Evolutionary conservation across 2,113 vertebrate species (phyloP), one percentile per base, ranked within the genome.

Genomic region (Amia ocellicauda): DNA sequence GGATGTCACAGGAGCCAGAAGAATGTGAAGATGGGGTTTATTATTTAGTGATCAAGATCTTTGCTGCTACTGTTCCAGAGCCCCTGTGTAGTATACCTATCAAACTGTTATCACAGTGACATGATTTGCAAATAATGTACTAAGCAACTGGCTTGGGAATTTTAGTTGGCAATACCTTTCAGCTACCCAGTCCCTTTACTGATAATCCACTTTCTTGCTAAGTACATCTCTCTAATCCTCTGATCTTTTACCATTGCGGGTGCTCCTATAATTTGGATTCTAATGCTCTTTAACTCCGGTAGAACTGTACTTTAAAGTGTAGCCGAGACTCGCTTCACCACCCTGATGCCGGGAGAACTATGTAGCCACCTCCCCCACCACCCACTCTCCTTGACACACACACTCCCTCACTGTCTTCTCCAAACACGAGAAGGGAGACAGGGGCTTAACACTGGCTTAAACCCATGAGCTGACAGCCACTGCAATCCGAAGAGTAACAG

Each of bases 201-300:
- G 49, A 14, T 51, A n/a, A 54, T 54, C 20, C 22, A 54, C 51
- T 54, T 3, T 54, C 7, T 20, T 54, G 22, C 51, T 24, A 54
- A 54, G 51, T 5, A 54, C 9, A 54, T 54, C 51, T 8, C 51
- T 22, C 14, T 54, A 22, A 54, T 22, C 51, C 51, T 54, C 51
- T 54, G n/a, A 54, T 54, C 51, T 54, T 22, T 23, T 22, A 54
- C 10, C 51, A 54, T 2, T 47, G 31, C 31, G 5, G 11, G 31
- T 36, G 11, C 31, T 11, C 31, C 1, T 36, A 7, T 36, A 36
- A 1, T 11, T 7, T 8, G n/a, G n/a, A n/a, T n/a, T n/a, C n/a
- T n/a, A n/a, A n/a, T n/a, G 47, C 47, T 50, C 16, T 50, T 50
- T 50, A 50, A 50, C 5, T 50, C 47, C 47, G 7, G 7, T 8